Base-by-base conservation (phyloP, 2,113 vertebrate genomes). In the Dipodomys spectabilis region DNA sequence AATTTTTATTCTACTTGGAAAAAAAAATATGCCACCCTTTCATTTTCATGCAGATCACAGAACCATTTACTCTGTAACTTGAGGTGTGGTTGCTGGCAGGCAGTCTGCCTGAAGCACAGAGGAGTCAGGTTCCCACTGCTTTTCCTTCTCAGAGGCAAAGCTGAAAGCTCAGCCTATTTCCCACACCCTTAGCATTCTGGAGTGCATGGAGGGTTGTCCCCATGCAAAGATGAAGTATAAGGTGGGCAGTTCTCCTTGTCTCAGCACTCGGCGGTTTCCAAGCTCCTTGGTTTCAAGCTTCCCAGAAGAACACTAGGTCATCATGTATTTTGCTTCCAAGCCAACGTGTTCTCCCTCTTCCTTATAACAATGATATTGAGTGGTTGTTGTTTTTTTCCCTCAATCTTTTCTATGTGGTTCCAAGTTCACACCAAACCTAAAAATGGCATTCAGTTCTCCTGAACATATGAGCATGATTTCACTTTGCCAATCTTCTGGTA, bases 1-100 rank as follows among this genome's bases (percentile, higher is more conserved):
- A 9, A 27, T 92, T 95, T 96, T 79, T 74, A 86, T 92, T 95
- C 93, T 84, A 22, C 69, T 93, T 94, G 65, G 82, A 67, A 87
- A 94, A 89, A 89, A 73, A 94, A 89, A 73, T 65, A 86, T 30
- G 65, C 60, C n/a, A 49, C 39, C 44, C 28, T 95, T 93, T 94
- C n/a, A 87, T 93, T 95, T 95, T 44, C 92, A 80, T 69, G 82
- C 78, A 92, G 65, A 78, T 87, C 90, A 72, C 0, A 11, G 28
- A 82, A 72, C 19, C 87, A 12, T 82, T 95, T 81, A 64, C 84
- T 91, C 30, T 95, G 86, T 94, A 71, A 79, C 39, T 10, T 90
- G 79, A 65, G 15, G 35, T 78, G 13, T 90, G 35, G 60, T 53
- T 3, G n/a, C 71, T 45, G 30, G 44, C 30, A 45, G 64, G 30